A percentile compares a stretch with the other conserved stretches of the same genome.
These are phyloP conservation scores for Luperina testacea DNA, from an alignment of 2,888 invertebrate species.

Conservation along the genomic window DNA sequence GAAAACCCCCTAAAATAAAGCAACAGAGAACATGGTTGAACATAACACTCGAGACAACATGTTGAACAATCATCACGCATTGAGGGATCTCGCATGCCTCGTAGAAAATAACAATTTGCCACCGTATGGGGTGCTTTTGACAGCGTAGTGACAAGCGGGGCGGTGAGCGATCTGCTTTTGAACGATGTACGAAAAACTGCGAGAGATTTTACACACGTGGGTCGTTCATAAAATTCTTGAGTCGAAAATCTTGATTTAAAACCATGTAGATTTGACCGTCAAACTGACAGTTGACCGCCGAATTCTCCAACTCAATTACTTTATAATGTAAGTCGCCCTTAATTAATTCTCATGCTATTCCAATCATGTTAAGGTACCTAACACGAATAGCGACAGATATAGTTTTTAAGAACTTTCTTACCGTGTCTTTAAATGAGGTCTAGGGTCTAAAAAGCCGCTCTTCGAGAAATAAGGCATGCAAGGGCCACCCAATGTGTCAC, in stretches of 20 bases:
- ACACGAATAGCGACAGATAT: background rate
- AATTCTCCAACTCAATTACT: background rate
- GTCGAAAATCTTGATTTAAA: background rate
- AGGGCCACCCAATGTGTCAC: background rate
- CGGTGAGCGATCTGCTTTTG: background rate
- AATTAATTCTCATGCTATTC: background rate
- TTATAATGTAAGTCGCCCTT: background rate
- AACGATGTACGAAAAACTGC: background rate
- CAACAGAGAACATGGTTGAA: slow-evolving; percentile 7
- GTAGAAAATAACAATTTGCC: slow-evolving; percentile 71
- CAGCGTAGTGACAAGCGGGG: slow-evolving; percentile 11
- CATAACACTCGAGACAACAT: slow-evolving; percentile 45
- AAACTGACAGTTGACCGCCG: background rate
- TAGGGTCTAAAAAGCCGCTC: background rate
- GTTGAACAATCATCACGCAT: slow-evolving; percentile 52
- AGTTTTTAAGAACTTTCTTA: background rate
- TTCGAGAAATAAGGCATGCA: background rate
- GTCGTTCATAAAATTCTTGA: background rate
- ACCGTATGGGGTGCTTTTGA: slow-evolving; percentile 22
- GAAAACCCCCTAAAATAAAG: slow-evolving; percentile 37
- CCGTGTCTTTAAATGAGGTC: background rate
- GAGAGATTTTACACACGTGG: background rate
- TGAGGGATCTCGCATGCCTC: slow-evolving; percentile 50
- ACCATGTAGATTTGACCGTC: background rate
- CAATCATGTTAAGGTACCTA: background rate